A percentile compares a stretch with the other conserved stretches of the same genome.
phyloP scores from a whole-genome alignment of 2,113 vertebrate genomes.

The Apistogramma diplotaenia region DNA sequence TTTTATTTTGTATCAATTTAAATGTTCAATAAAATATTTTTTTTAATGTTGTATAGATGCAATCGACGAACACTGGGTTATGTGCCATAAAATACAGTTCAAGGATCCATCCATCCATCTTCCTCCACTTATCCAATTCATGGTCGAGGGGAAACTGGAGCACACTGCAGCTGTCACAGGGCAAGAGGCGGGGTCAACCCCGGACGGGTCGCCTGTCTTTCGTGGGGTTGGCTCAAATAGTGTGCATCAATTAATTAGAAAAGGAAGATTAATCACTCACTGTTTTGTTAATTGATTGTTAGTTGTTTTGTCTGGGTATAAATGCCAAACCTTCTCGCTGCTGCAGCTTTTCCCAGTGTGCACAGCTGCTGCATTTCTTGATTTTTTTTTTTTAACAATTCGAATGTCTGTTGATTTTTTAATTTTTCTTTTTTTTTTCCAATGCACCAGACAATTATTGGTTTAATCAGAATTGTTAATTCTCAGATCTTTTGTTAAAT shows the following conservation, averaged over 20 bases:
- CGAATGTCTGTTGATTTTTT: not conserved
- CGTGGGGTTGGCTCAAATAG: not conserved
- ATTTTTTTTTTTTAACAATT: no score
- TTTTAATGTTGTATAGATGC: not conserved
- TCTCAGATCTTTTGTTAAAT: not conserved
- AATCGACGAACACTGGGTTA: not conserved
- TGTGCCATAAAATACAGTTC: not conserved
- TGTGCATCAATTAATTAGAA: not conserved
- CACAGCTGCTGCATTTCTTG: not conserved
- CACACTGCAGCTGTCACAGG: not conserved
- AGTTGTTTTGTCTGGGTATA: not conserved
- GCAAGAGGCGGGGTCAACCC: not conserved
- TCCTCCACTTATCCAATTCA: not conserved
- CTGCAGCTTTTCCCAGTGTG: not conserved
- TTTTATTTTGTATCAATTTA: not conserved
- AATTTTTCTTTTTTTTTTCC: not conserved
- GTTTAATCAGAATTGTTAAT: not conserved
- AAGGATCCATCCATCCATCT: not conserved
- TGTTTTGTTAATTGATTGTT: not conserved
- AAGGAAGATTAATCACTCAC: not conserved
- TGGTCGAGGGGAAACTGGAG: not conserved
- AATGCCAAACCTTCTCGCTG: not conserved
- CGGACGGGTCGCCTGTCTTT: not conserved
- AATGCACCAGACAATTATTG: not conserved
- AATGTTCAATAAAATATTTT: not conserved